Evolutionary conservation across 2,888 invertebrate species (phyloP), one percentile per base, ranked within the genome.

Genomic region (Phania funesta): DNA sequence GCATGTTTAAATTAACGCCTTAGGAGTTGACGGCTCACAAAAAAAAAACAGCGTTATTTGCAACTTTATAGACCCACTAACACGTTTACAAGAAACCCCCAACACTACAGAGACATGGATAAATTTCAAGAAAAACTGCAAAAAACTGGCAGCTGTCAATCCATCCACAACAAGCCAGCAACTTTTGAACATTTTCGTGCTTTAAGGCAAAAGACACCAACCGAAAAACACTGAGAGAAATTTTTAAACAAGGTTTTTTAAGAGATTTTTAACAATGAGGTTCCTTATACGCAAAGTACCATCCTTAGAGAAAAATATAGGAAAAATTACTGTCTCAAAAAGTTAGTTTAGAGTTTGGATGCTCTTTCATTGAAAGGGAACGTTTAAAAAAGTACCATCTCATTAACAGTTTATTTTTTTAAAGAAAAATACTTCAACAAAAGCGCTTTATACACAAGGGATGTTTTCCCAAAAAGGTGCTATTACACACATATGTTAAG

Each of bases 141-240:
- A 62, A 62, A 62, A 62, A 41, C 74, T 84, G 84, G 84, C 84
- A 84, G 84, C 84, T 84, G 84, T 84, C 84, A 84, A 84, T 84
- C 84, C 70, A 74, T 74, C 26, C 22, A 65, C 64, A 62, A 64
- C 60, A 70, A 68, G 48, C 35, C 41, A 77, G 54, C 35, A 73
- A 76, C 50, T 48, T 70, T 64, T 56, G 3, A 24, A 22, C 54
- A 75, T 58, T 70, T 70, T 35, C 64, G 32, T 70, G 50, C 56
- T 64, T 64, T 78, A 35, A 48, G 11, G 18, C 16, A 38, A 50
- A 11, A 58, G 48, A 67, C 48, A 56, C 20, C 52, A 38, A 50
- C 20, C n/a, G 18, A 26, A 5, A 41, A 52, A 62, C 75, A 68
- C 13, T 68, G 64, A 70, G 48, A 68, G 62, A 68, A 65, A 67